phyloP scores from a whole-genome alignment of 92 coral and sea anemone species.

The Actinostola sp. region DNA sequence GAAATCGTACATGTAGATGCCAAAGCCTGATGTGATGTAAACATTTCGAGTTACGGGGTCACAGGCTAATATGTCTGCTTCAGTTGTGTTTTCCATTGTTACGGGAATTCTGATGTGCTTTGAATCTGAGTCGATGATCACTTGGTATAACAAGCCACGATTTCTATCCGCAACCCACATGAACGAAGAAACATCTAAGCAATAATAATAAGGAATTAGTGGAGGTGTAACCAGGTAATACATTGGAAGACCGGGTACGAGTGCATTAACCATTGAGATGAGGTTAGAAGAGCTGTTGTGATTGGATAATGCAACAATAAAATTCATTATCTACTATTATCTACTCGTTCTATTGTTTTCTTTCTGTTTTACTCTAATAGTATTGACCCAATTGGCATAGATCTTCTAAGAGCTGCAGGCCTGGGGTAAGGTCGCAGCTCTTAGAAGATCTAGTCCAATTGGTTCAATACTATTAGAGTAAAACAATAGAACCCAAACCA shows the following conservation, averaged over 20 bases:
- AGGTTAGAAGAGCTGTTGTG: too few species aligned
- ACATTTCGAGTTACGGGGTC: constrained; percentile 4
- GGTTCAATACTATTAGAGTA: too few species aligned
- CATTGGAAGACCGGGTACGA: not conserved
- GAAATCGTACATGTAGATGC: constrained; percentile 1
- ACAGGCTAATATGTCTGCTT: constrained; percentile 19
- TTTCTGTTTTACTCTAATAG: too few species aligned
- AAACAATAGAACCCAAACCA: too few species aligned
- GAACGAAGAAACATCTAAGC: constrained; percentile 13
- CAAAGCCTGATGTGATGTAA: not conserved
- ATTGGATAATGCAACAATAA: too few species aligned
- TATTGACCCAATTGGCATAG: too few species aligned
- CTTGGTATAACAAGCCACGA: constrained; percentile 7
- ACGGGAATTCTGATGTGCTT: not conserved
- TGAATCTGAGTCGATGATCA: not conserved
- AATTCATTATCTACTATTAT: too few species aligned
- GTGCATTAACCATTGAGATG: too few species aligned
- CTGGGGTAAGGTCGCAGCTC: too few species aligned
- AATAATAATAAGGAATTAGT: not conserved
- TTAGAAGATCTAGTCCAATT: too few species aligned
- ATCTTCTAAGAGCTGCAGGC: too few species aligned
- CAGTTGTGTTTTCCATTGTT: not conserved
- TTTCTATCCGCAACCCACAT: constrained; percentile 20
- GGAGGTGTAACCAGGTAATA: not conserved
- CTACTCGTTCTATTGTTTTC: too few species aligned